Base-by-base conservation (phyloP, 2,113 vertebrate species). In the Oreocharis arfaki region DNA sequence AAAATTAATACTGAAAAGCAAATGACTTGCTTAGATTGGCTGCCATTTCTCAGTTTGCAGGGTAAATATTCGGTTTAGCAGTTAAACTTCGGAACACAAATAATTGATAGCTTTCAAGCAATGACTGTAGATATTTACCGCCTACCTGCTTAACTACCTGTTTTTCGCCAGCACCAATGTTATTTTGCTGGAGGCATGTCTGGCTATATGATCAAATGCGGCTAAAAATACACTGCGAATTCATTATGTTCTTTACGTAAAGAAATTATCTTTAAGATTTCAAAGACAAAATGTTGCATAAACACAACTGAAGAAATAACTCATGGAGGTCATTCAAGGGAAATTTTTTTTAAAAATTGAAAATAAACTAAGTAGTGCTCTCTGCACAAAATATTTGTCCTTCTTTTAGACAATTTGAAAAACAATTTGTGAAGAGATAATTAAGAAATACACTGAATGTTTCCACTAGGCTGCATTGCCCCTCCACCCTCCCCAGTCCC, bases 1-100 rank as follows among this genome's bases (percentile, higher is more conserved):
- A 2, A 82, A 81, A 91, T 84, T 95, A 94, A 90, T 90, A 75
- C 68, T 79, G 83, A 90, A 94, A 90, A 90, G 79, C 56, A 93
- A 97, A 93, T 64, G 0, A 41, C 61, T 94, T 89, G 64, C 79
- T 78, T 78, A 89, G 35, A 84, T 75, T 90, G 61, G 76, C 76
- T 92, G 71, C 76, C 71, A 3, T 78, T 74, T 74, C 76, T 75
- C 69, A 86, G 64, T 81, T 96, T 96, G 32, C 44, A 84, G 69
- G 49, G 88, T 67, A 92, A 94, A 94, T 84, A 93, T 33, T 77
- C 68, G 81, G 74, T 35, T 59, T 53, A 85, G 84, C 56, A 42
- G 60, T 78, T 85, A 55, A 87, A 81, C n/a, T 44, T 80, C 17
- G 47, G 50, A 94, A 76, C 59, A 94, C 21, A 87, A 93, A 83